Base-by-base conservation (phyloP, 2,113 vertebrate genomes). In the Puffinus mauretanicus region DNA sequence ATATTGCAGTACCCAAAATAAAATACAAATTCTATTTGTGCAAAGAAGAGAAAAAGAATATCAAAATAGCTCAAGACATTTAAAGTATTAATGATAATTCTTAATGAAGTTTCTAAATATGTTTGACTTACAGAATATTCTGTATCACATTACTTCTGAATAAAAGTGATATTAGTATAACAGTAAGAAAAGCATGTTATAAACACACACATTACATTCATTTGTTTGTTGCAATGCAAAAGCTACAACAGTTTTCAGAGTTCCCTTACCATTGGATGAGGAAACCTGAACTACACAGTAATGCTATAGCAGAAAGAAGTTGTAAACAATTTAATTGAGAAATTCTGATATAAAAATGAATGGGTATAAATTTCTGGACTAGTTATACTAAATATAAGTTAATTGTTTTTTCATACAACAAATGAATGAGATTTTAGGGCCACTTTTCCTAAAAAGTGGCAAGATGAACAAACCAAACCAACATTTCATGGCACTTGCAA, bases 121-220 rank as follows among this genome's bases (percentile, higher is more conserved):
- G 4, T 30, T 51, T 64, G 46, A 86, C 16, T 66, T 58, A 26
- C 8, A 2, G 0, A 87, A 64, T 75, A 91, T 40, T 88, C 36
- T 36, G 13, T 20, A 91, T 21, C 42, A 38, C 10, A 32, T 44
- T 42, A 54, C 10, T 70, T 62, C 55, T 71, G 7, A 88, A 40
- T 54, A 82, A 75, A 86, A 76, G 12, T 26, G 3, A 7, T 62
- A 62, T 26, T 44, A 66, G 34, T 16, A 40, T 42, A n/a, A 47
- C 57, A 75, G 6, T 32, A 73, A 71, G 49, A 47, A 58, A 90
- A 78, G 9, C 12, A 52, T 18, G 10, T 26, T 57, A 19, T 13
- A 73, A 69, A 77, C 29, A 55, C 10, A 75, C 3, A 27, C 5
- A 3, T 30, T 82, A 60, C 1, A 0, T 70, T 80, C 1, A 0